Evolutionary conservation across 2,113 vertebrate genomes (phyloP).

Genomic region (Halichoeres trimaculatus): DNA sequence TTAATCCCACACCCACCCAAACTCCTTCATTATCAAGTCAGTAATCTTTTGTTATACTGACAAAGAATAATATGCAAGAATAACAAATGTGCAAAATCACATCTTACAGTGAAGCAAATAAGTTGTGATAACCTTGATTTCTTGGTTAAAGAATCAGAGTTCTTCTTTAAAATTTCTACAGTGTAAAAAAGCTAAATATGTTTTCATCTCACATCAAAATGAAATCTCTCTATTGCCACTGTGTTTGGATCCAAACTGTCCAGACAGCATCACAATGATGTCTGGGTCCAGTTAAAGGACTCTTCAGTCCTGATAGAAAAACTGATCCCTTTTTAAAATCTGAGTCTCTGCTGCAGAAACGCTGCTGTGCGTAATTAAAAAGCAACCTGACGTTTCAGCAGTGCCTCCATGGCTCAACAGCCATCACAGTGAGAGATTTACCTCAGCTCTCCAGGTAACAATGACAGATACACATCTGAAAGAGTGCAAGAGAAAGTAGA

Average conservation of each 20-base stretch:
- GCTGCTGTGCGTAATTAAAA: conserved; percentile 17
- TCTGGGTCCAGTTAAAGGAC: neutral
- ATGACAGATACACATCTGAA: neutral
- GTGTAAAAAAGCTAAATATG: neutral
- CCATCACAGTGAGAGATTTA: neutral
- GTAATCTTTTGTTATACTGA: too few species aligned
- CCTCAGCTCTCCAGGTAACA: neutral
- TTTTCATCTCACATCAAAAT: neutral
- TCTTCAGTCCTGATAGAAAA: neutral
- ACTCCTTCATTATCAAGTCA: too few species aligned
- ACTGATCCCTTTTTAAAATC: neutral
- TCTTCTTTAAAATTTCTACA: too few species aligned
- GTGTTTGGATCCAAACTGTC: neutral
- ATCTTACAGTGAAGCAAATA: too few species aligned
- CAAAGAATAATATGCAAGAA: too few species aligned
- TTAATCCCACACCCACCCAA: too few species aligned
- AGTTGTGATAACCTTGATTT: too few species aligned
- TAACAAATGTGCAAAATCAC: too few species aligned
- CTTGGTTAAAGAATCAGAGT: too few species aligned
- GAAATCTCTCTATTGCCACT: neutral
- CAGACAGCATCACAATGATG: neutral
- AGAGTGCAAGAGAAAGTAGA: neutral
- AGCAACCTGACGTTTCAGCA: neutral
- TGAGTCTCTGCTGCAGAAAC: neutral
- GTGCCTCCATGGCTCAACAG: neutral